Evolutionary conservation across 2,888 invertebrate species (phyloP).

Genomic region (Heliconius ethilla): DNA sequence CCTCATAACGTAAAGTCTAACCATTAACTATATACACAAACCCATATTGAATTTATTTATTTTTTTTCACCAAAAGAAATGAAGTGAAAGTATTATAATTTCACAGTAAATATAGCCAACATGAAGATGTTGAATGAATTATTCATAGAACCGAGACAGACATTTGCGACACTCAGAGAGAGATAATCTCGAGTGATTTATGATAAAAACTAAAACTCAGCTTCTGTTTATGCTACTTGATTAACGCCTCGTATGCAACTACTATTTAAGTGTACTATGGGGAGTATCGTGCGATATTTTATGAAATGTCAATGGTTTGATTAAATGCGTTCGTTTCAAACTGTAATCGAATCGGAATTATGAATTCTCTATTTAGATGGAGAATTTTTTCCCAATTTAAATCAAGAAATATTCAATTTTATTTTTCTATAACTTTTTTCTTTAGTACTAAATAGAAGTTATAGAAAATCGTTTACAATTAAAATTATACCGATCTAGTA

Average conservation of each 20-base stretch:
- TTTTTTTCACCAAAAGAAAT: slow-evolving; percentile 11
- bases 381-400: neutral
- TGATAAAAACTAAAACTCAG: slow-evolving; percentile 66
- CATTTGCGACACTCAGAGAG: slow-evolving; percentile 67
- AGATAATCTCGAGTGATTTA: slow-evolving; percentile 79
- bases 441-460: too few relatives aligned
- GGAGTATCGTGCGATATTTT: slow-evolving; percentile 27
- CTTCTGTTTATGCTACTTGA: slow-evolving; percentile 57
- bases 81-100: slow-evolving; percentile 19
- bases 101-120: slow-evolving; percentile 47
- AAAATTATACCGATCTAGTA: neutral
- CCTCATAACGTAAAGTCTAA: too few relatives aligned
- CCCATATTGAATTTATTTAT: too few relatives aligned
- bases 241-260: slow-evolving; percentile 45
- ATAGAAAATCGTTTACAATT: neutral
- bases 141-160: slow-evolving; percentile 72
- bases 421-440: neutral
- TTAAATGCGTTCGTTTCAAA: neutral
- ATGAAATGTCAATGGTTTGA: slow-evolving; percentile 28
- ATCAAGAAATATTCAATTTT: neutral
- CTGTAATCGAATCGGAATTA: neutral
- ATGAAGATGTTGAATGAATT: slow-evolving; percentile 60
- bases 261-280: slow-evolving; percentile 31
- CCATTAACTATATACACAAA: neutral
- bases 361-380: neutral